Evolutionary conservation across 2,888 invertebrate species (phyloP).

Genomic region (Sinodicranocentrus sp.): DNA sequence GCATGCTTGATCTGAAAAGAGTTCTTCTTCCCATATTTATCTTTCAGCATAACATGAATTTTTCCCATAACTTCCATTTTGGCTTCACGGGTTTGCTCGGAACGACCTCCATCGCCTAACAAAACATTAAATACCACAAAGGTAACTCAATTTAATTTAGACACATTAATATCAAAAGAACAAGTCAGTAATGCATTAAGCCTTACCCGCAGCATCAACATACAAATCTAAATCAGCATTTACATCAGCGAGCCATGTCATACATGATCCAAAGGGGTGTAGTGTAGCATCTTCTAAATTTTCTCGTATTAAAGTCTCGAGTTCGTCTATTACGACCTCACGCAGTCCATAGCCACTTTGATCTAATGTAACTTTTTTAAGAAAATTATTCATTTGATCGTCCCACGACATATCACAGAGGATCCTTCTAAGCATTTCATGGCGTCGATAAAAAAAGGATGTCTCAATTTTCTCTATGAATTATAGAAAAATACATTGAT

Average conservation of each 20-base stretch:
- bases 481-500: not conserved
- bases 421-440: constrained; percentile 24
- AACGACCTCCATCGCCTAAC: constrained; percentile 43
- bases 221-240: constrained; percentile 60
- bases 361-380: constrained; percentile 15
- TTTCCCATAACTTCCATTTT: constrained; percentile 32
- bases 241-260: constrained; percentile 52
- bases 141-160: not conserved
- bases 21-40: constrained; percentile 31
- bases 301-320: constrained; percentile 42
- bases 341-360: constrained; percentile 30
- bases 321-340: constrained; percentile 47
- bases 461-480: constrained; percentile 34
- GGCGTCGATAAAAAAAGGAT: constrained; percentile 53
- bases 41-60: not conserved
- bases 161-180: constrained; percentile 1
- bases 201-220: constrained; percentile 35
- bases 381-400: constrained; percentile 20
- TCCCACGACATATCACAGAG: constrained; percentile 41
- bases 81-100: not conserved
- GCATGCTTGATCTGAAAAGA: constrained; percentile 1
- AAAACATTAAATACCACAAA: constrained; percentile 1
- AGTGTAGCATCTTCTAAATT: constrained; percentile 35
- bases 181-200: too few relatives aligned
- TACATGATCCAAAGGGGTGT: constrained; percentile 49